phyloP scores from a whole-genome alignment of 2,888 invertebrate species.

The Drosophila kambysellisi region DNA sequence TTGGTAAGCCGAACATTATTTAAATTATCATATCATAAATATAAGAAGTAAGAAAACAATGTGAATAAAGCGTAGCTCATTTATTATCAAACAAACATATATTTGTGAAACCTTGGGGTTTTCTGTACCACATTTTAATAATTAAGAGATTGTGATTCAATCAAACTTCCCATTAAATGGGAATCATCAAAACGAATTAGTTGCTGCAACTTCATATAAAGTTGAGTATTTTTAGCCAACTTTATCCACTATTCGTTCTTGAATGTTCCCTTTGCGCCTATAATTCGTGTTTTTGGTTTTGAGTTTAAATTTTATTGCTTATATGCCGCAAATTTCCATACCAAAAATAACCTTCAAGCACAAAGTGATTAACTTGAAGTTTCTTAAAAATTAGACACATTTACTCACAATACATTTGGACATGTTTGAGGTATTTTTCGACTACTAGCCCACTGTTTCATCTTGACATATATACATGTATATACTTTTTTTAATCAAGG shows the following conservation, averaged over 20 bases:
- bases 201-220: not conserved
- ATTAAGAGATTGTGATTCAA: not conserved
- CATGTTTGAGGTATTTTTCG: conserved; percentile 8
- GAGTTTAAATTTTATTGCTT: conserved; percentile 6
- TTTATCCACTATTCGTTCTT: not conserved
- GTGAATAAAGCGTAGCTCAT: not conserved
- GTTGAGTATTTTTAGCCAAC: not conserved
- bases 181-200: not conserved
- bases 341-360: conserved; percentile 37
- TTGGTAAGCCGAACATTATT: too few relatives aligned
- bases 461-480: conserved; percentile 14
- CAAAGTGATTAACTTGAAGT: conserved; percentile 58
- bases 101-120: not conserved
- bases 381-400: conserved; percentile 39
- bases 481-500: conserved; percentile 58
- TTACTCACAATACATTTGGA: conserved; percentile 45
- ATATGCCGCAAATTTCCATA: conserved; percentile 30
- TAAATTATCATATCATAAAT: not conserved
- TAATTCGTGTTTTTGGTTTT: conserved; percentile 10
- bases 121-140: not conserved
- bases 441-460: conserved; percentile 35
- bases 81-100: not conserved
- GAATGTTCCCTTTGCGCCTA: conserved; percentile 21
- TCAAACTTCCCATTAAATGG: not conserved
- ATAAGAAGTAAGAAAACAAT: not conserved